Evolutionary conservation across 2,888 invertebrate genomes (phyloP), one percentile per base, ranked within the genome.

Genomic region (Ectemnius cavifrons): DNA sequence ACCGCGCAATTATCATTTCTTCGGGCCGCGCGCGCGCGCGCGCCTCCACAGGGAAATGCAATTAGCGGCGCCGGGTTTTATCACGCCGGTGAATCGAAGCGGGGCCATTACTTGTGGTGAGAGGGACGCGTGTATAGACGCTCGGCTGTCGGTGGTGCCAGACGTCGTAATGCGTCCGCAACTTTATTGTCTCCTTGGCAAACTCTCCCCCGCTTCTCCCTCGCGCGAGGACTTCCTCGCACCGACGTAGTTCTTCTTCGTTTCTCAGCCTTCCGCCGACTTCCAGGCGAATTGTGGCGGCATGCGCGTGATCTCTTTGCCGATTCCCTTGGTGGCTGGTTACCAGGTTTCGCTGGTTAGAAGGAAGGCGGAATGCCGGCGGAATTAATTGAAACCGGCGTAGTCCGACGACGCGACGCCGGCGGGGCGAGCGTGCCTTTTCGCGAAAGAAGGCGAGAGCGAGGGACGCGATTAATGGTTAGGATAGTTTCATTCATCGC

Each of bases 301-400:
- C 23, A 23, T 23, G 23, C 23, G 23, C 23, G 23, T 23, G 37
- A 37, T 37, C 37, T 37, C 37, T 77, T 71, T 68, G 71, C 61
- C 64, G 59, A 63, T 58, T 45, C 71, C 23, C 23, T 23, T 23
- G 23, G 23, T 23, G 23, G 23, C 23, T 23, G 23, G 0, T 23
- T 23, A 23, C 23, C 23, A 23, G 23, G 23, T 23, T 23, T 23
- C 23, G 2, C 23, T 23, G 23, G 23, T 23, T 65, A 45, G 75
- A 63, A 63, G 81, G 77, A 82, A 85, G 81, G 64, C 63, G n/a
- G 84, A 79, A 83, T 84, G 80, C 78, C 79, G 77, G 72, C 47
- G 74, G 83, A 78, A 86, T 85, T 85, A 84, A 86, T 85, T 83
- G 84, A 85, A 85, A 85, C 83, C 84, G 84, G 86, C 84, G 84